Conservation (phyloP, 2,888 invertebrate species). For the Escarpia spicata region DNA sequence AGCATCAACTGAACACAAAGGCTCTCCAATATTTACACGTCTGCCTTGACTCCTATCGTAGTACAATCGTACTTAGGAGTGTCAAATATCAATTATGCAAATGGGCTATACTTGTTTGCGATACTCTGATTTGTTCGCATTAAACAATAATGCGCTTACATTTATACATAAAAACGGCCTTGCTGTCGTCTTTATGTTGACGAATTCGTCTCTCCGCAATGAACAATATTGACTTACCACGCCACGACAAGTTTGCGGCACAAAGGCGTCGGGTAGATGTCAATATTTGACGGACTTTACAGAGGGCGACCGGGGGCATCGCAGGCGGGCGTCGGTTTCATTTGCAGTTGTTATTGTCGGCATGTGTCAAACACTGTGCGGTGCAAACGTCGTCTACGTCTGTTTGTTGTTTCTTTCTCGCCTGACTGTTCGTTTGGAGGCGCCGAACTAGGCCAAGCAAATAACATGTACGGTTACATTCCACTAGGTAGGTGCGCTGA, state of each 20-base stretch:
- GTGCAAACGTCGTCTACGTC: neutral
- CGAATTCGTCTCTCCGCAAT: neutral
- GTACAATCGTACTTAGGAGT: neutral
- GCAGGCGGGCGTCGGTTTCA: neutral
- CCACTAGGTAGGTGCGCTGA: too few relatives aligned
- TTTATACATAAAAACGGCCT: neutral
- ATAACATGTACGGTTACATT: neutral
- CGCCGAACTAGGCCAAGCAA: neutral
- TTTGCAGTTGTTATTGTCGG: neutral
- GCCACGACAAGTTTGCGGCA: neutral
- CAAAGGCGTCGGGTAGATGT: neutral
- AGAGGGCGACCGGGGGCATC: neutral
- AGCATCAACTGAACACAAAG: neutral
- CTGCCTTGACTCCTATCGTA: neutral
- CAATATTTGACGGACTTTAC: neutral
- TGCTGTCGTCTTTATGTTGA: slow-evolving; percentile 7
- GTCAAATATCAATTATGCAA: neutral
- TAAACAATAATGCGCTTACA: neutral
- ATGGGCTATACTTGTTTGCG: neutral
- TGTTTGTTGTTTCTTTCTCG: neutral
- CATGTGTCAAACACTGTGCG: neutral
- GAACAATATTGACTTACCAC: neutral
- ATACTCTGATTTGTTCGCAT: neutral
- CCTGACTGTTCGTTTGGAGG: neutral
- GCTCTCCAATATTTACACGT: neutral